A percentile compares a stretch with the other conserved stretches of the same genome.
phyloP scores from a whole-genome alignment of 1,140 invertebrate genomes.

The Drosophila nasuta region DNA sequence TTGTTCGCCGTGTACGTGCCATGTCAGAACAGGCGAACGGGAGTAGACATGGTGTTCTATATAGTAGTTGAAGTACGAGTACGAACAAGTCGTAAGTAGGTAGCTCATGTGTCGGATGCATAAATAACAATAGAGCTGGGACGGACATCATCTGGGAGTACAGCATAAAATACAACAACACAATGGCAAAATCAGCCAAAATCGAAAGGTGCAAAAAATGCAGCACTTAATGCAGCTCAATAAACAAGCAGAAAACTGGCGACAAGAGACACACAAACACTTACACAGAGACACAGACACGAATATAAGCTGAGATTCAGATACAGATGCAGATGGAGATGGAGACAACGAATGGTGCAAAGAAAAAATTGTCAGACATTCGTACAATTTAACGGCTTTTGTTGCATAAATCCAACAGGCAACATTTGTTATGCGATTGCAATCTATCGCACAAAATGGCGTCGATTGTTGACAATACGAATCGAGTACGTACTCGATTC shows the following conservation, averaged over 20 bases:
- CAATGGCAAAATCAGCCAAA: slow-evolving; percentile 28
- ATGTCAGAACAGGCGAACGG: slow-evolving; percentile 51
- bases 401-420: slow-evolving; percentile 78
- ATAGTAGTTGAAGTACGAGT: slow-evolving; percentile 27
- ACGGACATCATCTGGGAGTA: slow-evolving; percentile 19
- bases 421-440: slow-evolving; percentile 82
- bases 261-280: slow-evolving; percentile 40
- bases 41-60: slow-evolving; percentile 61
- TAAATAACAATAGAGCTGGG: slow-evolving; percentile 63
- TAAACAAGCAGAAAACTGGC: slow-evolving; percentile 70
- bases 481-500: slow-evolving; percentile 37
- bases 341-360: slow-evolving; percentile 48
- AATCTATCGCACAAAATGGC: slow-evolving; percentile 73
- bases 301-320: slow-evolving; percentile 8
- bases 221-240: slow-evolving; percentile 68
- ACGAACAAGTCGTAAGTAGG: slow-evolving; percentile 8
- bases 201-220: slow-evolving; percentile 61
- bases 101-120: slow-evolving; percentile 28
- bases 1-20: slow-evolving; percentile 62
- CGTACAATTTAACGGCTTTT: slow-evolving; percentile 81
- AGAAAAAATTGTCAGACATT: slow-evolving; percentile 63
- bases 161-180: slow-evolving; percentile 24
- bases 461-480: slow-evolving; percentile 73
- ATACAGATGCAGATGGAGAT: slow-evolving; percentile 25
- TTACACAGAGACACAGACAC: not conserved